Evolutionary conservation across 2,797 vertebrate genomes (phyloP).

Genomic region (Pseudopleuronectes americanus): DNA sequence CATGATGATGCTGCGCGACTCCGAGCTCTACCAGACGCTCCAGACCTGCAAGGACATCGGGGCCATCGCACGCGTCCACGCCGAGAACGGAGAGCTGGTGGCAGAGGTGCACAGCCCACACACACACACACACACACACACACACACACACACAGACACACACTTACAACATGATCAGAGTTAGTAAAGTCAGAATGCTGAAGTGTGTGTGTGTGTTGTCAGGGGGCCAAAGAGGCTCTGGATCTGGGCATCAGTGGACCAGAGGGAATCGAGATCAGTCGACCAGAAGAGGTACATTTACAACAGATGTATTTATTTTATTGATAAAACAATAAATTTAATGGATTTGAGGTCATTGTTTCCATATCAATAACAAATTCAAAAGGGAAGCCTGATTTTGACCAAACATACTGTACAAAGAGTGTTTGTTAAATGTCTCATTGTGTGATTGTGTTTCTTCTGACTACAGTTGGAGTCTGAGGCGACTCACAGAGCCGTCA

Average conservation of each 20-base stretch:
- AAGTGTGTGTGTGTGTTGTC: constrained; percentile 1
- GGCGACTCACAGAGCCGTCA: constrained; percentile 92
- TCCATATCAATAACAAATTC: no score
- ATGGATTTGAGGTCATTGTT: neutral
- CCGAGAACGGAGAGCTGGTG: constrained; percentile 81
- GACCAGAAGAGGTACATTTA: constrained; percentile 76
- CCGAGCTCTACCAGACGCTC: constrained; percentile 77
- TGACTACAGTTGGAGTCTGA: constrained; percentile 89
- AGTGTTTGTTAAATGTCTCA: neutral
- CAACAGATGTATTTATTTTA: neutral
- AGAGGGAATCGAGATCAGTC: constrained; percentile 80
- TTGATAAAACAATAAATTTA: neutral
- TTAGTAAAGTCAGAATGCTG: no score
- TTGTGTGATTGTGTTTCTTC: constrained; percentile 9
- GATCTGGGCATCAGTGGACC: constrained; percentile 81
- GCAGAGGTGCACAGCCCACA: constrained; percentile 66
- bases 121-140: neutral
- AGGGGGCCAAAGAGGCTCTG: constrained; percentile 78
- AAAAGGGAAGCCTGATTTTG: no score
- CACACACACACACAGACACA: no score
- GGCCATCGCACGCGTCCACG: constrained; percentile 77
- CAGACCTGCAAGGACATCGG: constrained; percentile 82
- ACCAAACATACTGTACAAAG: no score
- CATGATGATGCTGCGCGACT: constrained; percentile 79
- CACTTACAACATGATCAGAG: no score